These are phyloP conservation scores for Acomys russatus DNA, from an alignment of 2,797 vertebrate species.

Conservation along the genomic window DNA sequence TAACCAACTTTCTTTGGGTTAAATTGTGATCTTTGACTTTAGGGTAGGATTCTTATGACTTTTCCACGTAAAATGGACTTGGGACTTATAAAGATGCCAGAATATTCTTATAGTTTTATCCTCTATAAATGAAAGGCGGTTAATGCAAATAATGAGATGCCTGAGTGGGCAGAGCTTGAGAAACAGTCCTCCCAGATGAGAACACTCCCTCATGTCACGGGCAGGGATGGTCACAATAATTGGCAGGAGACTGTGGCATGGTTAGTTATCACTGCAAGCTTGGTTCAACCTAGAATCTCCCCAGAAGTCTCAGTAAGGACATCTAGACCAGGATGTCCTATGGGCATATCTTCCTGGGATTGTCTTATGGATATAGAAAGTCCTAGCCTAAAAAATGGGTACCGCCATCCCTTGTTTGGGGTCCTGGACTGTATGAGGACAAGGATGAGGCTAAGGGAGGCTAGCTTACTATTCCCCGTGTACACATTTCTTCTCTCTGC, in stretches of 20 bases:
- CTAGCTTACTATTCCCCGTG: background rate
- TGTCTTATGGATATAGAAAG: background rate
- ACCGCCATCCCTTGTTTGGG: background rate
- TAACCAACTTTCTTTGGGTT: constrained; percentile 38
- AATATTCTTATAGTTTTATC: constrained; percentile 17
- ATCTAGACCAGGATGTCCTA: background rate
- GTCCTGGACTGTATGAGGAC: background rate
- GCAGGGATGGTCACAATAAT: background rate
- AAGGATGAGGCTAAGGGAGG: background rate
- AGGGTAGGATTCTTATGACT: constrained; percentile 23
- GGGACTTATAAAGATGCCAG: background rate
- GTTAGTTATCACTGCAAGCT: background rate
- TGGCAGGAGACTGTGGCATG: background rate
- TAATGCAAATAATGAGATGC: background rate
- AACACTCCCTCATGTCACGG: background rate
- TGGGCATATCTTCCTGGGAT: background rate
- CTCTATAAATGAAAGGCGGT: background rate
- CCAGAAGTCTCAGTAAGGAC: background rate
- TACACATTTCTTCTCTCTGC: background rate
- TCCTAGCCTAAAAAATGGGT: background rate
- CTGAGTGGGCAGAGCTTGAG: background rate
- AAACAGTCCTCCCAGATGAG: background rate
- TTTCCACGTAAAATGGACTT: background rate
- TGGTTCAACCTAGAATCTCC: background rate
- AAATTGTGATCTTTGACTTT: constrained; percentile 1